Percentiles rank a stretch among this genome's conserved stretches.
Conservation (phyloP, 2,888 invertebrate species). For the Hoplodrina blanda region DNA sequence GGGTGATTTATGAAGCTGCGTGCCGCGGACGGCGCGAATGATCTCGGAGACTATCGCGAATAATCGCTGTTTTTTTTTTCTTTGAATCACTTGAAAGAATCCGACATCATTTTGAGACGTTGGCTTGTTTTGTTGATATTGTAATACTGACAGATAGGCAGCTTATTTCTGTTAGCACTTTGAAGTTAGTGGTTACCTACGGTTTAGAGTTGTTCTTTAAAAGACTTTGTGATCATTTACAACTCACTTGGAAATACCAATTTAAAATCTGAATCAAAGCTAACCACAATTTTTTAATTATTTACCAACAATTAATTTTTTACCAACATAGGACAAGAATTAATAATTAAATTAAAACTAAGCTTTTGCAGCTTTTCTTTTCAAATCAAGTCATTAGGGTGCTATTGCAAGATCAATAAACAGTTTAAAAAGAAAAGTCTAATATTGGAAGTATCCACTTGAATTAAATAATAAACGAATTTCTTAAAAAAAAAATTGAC, state of each 20-base stretch:
- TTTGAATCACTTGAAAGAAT: constrained; percentile 24
- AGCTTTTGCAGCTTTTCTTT: no score
- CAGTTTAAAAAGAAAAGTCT: no score
- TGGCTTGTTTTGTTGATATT: constrained; percentile 17
- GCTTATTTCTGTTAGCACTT: not conserved
- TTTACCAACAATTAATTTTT: no score
- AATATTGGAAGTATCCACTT: no score
- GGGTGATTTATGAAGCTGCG: constrained; percentile 69
- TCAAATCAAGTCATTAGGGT: no score
- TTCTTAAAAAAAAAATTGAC: not conserved
- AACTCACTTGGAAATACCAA: not conserved
- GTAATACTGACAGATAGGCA: not conserved
- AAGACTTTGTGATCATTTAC: not conserved
- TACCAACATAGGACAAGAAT: no score
- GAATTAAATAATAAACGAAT: no score
- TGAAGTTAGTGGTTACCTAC: not conserved
- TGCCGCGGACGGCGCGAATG: constrained; percentile 47
- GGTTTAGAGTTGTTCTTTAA: not conserved
- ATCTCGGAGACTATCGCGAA: constrained; percentile 53
- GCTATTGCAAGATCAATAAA: no score
- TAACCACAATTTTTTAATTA: no score
- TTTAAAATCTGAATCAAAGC: not conserved
- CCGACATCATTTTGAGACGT: constrained; percentile 24
- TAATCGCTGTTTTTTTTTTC: constrained; percentile 29
- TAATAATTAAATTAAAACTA: no score